Conservation (phyloP, 2,797 vertebrate species). For the Eidolon dupreanum region DNA sequence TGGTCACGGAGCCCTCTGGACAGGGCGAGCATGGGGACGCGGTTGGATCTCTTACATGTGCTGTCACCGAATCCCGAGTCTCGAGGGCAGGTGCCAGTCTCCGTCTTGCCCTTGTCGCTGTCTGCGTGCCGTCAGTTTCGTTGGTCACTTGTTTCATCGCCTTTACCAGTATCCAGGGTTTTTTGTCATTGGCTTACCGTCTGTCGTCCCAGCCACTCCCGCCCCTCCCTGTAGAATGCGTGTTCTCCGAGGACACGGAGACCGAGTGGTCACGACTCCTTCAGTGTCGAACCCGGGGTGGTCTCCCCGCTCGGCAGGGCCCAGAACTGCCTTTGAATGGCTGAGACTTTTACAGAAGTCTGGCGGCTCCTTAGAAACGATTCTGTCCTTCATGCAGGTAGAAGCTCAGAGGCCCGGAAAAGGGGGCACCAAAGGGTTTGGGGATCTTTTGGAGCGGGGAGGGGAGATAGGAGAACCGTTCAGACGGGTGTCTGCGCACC, state of each 20-base stretch:
- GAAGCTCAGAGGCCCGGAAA: background rate
- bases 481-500: background rate
- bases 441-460: background rate
- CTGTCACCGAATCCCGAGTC: background rate
- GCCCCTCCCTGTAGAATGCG: background rate
- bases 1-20: background rate
- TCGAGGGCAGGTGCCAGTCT: background rate
- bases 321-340: background rate
- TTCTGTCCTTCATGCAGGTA: background rate
- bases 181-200: background rate
- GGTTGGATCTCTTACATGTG: background rate
- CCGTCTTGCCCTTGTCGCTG: background rate
- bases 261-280: too few relatives aligned
- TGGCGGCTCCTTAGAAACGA: background rate
- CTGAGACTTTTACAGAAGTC: constrained; percentile 8
- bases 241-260: background rate
- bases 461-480: background rate
- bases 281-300: too few relatives aligned
- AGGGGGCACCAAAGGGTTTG: background rate
- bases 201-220: background rate
- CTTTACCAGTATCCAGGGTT: background rate
- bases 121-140: background rate
- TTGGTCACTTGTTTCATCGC: background rate
- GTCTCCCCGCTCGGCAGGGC: background rate
- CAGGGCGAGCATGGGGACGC: background rate